A percentile compares a stretch with the other conserved stretches of the same genome.
Evolutionary conservation across 30 jellyfish, hydroid and myxozoan species (phyloP).

Genomic region (Turritopsis dohrnii): DNA sequence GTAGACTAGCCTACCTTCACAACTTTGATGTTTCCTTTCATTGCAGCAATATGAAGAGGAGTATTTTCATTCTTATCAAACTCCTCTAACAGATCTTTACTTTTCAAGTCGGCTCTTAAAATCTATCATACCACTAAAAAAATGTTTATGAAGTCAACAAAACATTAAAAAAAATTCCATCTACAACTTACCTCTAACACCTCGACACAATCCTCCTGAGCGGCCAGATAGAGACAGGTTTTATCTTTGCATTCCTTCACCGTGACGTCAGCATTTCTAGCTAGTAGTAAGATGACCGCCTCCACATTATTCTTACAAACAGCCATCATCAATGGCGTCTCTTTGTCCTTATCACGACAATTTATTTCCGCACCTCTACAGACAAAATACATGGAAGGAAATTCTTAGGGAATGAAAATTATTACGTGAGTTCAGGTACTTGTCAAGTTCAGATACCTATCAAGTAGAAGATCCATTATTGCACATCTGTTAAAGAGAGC

Average conservation of each 20-base stretch:
- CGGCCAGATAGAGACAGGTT: constrained; percentile 79
- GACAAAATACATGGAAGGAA: not conserved
- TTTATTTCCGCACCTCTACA: constrained; percentile 82
- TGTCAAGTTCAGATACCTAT: constrained; percentile 15
- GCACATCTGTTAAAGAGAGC: constrained; percentile 84
- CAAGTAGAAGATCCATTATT: constrained; percentile 61
- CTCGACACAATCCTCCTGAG: constrained; percentile 92
- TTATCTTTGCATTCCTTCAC: constrained; percentile 89
- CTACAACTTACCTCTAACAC: constrained; percentile 54
- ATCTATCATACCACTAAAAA: not conserved
- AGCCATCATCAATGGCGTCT: constrained; percentile 96
- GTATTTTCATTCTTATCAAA: constrained; percentile 89
- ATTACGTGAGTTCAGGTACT: not conserved
- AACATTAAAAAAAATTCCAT: not conserved
- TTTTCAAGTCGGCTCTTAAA: not conserved
- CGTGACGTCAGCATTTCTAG: constrained; percentile 82
- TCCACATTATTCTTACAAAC: constrained; percentile 81
- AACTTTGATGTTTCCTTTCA: constrained; percentile 74
- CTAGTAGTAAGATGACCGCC: constrained; percentile 53
- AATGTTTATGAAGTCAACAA: not conserved
- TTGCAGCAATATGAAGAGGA: constrained; percentile 93
- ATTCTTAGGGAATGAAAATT: not conserved
- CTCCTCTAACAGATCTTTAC: constrained; percentile 50
- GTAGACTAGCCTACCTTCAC: constrained; percentile 80
- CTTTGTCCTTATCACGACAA: constrained; percentile 93